Evolutionary conservation across 2,888 invertebrate species (phyloP).

Genomic region (Melikaiella ostensackeni): DNA sequence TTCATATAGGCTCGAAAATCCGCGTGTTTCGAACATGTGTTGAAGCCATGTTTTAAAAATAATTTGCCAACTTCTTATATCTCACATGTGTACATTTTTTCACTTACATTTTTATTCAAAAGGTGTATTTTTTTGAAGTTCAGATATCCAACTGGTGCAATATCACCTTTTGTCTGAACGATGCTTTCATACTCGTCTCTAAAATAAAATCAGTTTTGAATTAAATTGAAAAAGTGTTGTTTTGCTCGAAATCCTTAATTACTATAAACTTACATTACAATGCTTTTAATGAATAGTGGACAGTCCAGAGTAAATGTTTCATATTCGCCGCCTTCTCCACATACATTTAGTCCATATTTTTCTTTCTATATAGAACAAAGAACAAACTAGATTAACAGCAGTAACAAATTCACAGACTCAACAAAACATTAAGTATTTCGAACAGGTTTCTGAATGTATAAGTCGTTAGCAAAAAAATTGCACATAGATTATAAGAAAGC

Average conservation of each 20-base stretch:
- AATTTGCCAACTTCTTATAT: no score
- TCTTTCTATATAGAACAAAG: constrained; percentile 81
- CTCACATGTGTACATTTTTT: neutral
- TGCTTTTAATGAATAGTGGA: constrained; percentile 93
- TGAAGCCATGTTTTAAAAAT: no score
- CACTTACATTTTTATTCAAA: constrained; percentile 81
- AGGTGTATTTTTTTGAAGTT: constrained; percentile 91
- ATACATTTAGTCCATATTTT: constrained; percentile 96
- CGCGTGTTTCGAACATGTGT: no score
- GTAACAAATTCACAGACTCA: neutral
- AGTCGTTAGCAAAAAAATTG: no score
- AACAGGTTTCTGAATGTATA: no score
- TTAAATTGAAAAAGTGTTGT: neutral
- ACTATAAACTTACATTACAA: constrained; percentile 89
- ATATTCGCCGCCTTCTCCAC: constrained; percentile 99
- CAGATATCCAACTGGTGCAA: constrained; percentile 96
- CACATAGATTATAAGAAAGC: no score
- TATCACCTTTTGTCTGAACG: constrained; percentile 93
- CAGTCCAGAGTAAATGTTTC: constrained; percentile 99
- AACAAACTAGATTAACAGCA: neutral
- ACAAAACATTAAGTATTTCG: neutral
- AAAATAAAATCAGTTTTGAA: constrained; percentile 59
- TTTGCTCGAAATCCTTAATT: neutral
- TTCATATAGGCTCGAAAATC: no score
- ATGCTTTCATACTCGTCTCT: constrained; percentile 93